These are phyloP conservation scores for Ecdyonurus torrentis DNA, from an alignment of 2,888 invertebrate genomes.

Conservation along the genomic window DNA sequence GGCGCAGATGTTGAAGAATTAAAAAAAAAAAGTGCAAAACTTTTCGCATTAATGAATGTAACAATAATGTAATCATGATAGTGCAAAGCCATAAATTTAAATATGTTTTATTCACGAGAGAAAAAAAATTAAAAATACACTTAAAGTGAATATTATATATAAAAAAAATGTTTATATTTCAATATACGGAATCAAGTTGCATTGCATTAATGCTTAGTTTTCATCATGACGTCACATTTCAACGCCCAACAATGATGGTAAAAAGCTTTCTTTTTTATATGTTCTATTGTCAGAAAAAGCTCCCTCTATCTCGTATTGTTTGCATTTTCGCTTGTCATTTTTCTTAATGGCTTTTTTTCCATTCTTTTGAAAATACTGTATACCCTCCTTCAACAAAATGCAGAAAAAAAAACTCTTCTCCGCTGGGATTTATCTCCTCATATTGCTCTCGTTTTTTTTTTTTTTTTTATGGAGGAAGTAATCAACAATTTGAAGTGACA, in stretches of 20 bases:
- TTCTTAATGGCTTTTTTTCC: constrained; percentile 3
- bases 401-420: not conserved
- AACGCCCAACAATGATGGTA: not conserved
- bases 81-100: not conserved
- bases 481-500: not conserved
- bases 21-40: no score
- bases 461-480: not conserved
- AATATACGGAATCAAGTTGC: not conserved
- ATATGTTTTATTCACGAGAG: not conserved
- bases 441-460: not conserved
- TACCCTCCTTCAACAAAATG: not conserved
- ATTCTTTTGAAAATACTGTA: not conserved
- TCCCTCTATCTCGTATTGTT: not conserved
- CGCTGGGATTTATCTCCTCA: not conserved
- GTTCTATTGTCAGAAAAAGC: not conserved
- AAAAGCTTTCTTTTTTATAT: not conserved
- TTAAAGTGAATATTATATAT: not conserved
- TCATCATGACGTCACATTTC: not conserved
- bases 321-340: constrained; percentile 3
- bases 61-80: no score
- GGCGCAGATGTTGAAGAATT: no score
- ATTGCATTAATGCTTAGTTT: not conserved
- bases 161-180: no score
- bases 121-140: not conserved
- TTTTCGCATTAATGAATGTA: no score